Percentiles rank a stretch among this genome's conserved stretches.
Evolutionary conservation across 2,888 invertebrate species (phyloP).

Genomic region (Eustalomyia histrio): DNA sequence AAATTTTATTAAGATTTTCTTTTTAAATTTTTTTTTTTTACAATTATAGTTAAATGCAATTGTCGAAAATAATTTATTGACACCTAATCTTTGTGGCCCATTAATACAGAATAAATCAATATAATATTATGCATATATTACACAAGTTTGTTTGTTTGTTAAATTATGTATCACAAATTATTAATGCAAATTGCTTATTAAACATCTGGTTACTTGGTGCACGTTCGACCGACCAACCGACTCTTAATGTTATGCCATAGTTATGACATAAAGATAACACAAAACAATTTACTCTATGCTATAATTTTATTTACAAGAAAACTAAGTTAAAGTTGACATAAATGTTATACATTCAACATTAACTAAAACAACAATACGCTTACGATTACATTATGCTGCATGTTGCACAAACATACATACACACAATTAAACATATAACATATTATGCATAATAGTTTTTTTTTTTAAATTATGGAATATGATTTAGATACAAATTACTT

Average conservation of each 20-base stretch:
- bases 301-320: conserved; percentile 37
- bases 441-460: conserved; percentile 7
- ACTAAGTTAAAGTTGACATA: conserved; percentile 27
- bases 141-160: background rate
- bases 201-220: conserved; percentile 40
- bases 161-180: conserved; percentile 1
- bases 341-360: conserved; percentile 23
- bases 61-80: background rate
- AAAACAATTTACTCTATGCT: background rate
- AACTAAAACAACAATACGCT: conserved; percentile 15
- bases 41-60: no score
- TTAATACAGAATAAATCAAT: conserved; percentile 14
- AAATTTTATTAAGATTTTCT: no score
- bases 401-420: conserved; percentile 20
- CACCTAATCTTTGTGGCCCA: background rate
- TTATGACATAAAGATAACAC: conserved; percentile 45
- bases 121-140: background rate
- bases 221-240: background rate
- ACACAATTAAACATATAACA: conserved; percentile 3
- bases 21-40: no score
- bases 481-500: conserved; percentile 37
- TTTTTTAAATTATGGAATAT: conserved; percentile 33
- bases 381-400: conserved; percentile 2
- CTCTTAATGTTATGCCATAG: conserved; percentile 24
- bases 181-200: conserved; percentile 14